phyloP scores from a whole-genome alignment of 2,888 invertebrate genomes.

The Halocaridina rubra region DNA sequence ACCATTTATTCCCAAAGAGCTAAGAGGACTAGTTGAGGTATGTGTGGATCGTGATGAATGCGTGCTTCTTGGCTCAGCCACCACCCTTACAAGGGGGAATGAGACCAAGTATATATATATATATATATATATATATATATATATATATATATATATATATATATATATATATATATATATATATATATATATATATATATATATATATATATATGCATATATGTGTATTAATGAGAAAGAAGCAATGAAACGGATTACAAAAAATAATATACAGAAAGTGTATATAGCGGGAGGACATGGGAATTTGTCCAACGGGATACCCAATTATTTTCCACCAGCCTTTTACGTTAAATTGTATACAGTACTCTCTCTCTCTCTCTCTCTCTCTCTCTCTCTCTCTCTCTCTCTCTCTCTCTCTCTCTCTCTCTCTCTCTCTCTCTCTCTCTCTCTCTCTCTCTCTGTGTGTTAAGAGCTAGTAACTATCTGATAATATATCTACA shows the following conservation, averaged over 20 bases:
- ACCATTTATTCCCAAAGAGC: too few relatives aligned
- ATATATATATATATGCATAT: neutral
- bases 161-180: neutral
- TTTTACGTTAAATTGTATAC: too few relatives aligned
- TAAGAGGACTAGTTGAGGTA: too few relatives aligned
- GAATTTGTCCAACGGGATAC: too few relatives aligned
- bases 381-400: too few relatives aligned
- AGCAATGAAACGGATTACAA: neutral
- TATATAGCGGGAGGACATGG: too few relatives aligned
- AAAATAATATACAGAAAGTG: neutral
- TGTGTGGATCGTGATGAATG: too few relatives aligned
- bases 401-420: neutral
- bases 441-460: neutral
- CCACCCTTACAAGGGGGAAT: too few relatives aligned
- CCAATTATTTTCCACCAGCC: too few relatives aligned
- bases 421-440: neutral
- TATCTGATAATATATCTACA: too few relatives aligned
- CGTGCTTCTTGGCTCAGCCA: neutral
- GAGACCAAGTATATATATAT: neutral
- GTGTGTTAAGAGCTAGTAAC: neutral
- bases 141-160: neutral
- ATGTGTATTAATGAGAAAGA: neutral
- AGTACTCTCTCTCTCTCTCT: too few relatives aligned
- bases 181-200: neutral
- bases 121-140: constrained; percentile 12